Evolutionary conservation across 1,140 invertebrate species (phyloP).

Genomic region (Galleria mellonella): DNA sequence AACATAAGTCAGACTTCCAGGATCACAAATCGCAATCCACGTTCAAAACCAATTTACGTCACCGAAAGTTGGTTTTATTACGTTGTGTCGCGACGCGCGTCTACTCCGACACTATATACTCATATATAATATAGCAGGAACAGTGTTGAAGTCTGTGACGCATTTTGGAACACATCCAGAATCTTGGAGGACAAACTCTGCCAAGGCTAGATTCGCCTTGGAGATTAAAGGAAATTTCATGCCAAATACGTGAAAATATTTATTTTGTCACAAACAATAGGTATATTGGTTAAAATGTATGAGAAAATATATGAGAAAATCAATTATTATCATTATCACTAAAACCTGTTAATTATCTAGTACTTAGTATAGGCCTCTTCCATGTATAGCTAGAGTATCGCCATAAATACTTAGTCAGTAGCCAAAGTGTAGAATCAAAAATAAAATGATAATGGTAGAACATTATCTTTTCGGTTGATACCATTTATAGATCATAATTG

Average conservation of each 20-base stretch:
- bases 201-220: conserved; percentile 26
- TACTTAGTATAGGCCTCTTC: too few relatives aligned
- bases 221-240: conserved; percentile 13
- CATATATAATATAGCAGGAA: too few relatives aligned
- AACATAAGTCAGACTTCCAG: neutral
- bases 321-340: too few relatives aligned
- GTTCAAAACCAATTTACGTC: neutral
- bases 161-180: conserved; percentile 40
- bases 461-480: too few relatives aligned
- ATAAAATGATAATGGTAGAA: too few relatives aligned
- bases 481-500: too few relatives aligned
- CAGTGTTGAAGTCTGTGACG: conserved; percentile 16
- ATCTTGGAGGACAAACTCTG: conserved; percentile 10
- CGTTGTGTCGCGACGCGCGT: conserved; percentile 25
- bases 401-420: too few relatives aligned
- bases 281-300: too few relatives aligned
- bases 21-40: neutral
- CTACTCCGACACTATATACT: conserved; percentile 2
- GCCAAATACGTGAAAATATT: conserved; percentile 13
- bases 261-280: neutral
- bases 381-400: too few relatives aligned
- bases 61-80: conserved; percentile 26
- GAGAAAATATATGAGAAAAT: too few relatives aligned
- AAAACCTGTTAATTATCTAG: too few relatives aligned
- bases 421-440: too few relatives aligned